Evolutionary conservation across 2,797 vertebrate species (phyloP).

Genomic region (Uromys caudimaculatus): DNA sequence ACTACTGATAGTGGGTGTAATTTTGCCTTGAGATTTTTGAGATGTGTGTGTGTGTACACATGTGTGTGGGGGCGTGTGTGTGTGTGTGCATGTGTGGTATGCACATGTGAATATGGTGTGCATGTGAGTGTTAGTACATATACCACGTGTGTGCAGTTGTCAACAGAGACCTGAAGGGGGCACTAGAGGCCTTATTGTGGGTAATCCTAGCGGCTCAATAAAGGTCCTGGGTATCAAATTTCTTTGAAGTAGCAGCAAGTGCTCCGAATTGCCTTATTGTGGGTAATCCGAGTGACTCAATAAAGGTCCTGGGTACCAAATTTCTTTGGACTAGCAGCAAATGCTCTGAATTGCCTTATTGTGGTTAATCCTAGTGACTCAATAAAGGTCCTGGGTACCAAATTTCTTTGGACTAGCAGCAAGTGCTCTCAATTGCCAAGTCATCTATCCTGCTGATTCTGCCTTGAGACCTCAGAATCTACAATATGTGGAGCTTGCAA

Average conservation of each 20-base stretch:
- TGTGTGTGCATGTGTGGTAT: not conserved
- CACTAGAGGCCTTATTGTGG: not conserved
- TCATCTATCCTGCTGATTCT: not conserved
- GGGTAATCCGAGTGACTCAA: too few relatives aligned
- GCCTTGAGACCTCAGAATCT: not conserved
- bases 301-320: too few relatives aligned
- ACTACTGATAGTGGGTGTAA: not conserved
- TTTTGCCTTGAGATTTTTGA: not conserved
- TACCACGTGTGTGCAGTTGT: too few relatives aligned
- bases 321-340: too few relatives aligned
- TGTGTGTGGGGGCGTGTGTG: not conserved
- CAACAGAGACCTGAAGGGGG: not conserved
- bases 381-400: too few relatives aligned
- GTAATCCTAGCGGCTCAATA: not conserved
- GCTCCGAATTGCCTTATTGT: too few relatives aligned
- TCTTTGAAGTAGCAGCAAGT: not conserved
- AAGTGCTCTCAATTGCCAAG: not conserved
- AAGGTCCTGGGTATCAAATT: not conserved
- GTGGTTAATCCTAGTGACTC: not conserved
- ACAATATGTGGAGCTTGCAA: not conserved
- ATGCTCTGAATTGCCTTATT: not conserved
- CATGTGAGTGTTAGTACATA: not conserved
- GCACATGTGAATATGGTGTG: not conserved
- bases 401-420: too few relatives aligned
- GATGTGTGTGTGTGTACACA: not conserved